Base-by-base conservation (phyloP, 1,140 invertebrate genomes). In the Drosophila dunni region DNA sequence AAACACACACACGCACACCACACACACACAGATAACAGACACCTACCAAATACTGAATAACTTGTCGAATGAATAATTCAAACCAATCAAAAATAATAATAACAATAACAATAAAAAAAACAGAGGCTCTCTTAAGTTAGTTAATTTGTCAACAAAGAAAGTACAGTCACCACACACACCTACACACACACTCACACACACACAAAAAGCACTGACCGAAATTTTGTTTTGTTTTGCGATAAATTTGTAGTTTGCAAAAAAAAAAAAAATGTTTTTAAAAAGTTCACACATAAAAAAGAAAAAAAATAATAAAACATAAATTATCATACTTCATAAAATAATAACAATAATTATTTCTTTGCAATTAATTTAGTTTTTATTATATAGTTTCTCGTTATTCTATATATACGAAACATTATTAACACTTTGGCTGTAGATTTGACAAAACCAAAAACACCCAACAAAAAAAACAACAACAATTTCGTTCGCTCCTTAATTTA, bases 371-470 rank as follows among this genome's bases (percentile, higher is more conserved):
- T 81, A 85, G 70, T 79, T 85, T 58, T 48, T 53, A 64, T 71
- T 56, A 34, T 65, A 38, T 45, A 73, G 64, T 75, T 66, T 76
- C 24, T 65, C 60, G 61, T 76, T 77, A 61, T 77, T 62, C 36
- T 84, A 78, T 29, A 29, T 29, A 29, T 29, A 29, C 77, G 71
- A 80, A 79, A 81, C 45, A 85, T 62, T 75, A 81, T 91, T 91
- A 91, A 91, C 88, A 75, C 65, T 88, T 84, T 91, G 88, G 89
- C 88, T 91, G 88, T 91, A 91, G 88, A 89, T 91, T 89, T 78
- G 85, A 89, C 84, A 88, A 88, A 79, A 50, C 67, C 61, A 51
- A 81, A 75, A 56, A 81, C 33, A 70, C 65, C 67, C 78, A 84
- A 50, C 38, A 57, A 68, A 65, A 66, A 44, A 65, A 75, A 63